A percentile compares a stretch with the other conserved stretches of the same genome.
phyloP scores from a whole-genome alignment of 2,113 vertebrate species.

The Mormyrus iriodes region DNA sequence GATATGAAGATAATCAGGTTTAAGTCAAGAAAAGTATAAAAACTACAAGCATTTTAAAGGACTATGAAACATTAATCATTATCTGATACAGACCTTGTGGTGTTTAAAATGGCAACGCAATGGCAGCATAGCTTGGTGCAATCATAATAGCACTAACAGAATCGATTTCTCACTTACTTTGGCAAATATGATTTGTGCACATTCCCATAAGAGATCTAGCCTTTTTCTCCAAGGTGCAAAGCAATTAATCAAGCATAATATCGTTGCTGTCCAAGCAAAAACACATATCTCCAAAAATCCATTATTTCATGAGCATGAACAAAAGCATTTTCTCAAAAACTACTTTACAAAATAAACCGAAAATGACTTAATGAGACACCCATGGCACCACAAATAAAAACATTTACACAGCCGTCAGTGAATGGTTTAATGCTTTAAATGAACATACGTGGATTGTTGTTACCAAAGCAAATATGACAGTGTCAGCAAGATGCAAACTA shows the following conservation, averaged over 20 bases:
- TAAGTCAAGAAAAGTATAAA: background rate
- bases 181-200: background rate
- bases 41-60: background rate
- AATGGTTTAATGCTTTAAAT: background rate
- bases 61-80: background rate
- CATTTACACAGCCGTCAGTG: background rate
- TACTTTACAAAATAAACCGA: background rate
- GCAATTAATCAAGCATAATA: background rate
- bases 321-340: background rate
- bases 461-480: background rate
- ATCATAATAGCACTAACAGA: background rate
- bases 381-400: background rate
- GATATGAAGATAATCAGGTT: background rate
- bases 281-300: background rate
- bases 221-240: background rate
- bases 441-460: background rate
- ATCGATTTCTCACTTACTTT: constrained; percentile 5
- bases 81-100: background rate
- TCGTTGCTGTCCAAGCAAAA: background rate
- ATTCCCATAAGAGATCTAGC: background rate
- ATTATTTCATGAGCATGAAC: background rate
- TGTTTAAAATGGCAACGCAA: background rate
- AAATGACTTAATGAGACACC: background rate
- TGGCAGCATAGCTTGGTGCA: background rate
- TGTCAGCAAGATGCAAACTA: background rate